A percentile compares a stretch with the other conserved stretches of the same genome.
These are phyloP conservation scores for Actias luna DNA, from an alignment of 2,888 invertebrate genomes.

Conservation along the genomic window DNA sequence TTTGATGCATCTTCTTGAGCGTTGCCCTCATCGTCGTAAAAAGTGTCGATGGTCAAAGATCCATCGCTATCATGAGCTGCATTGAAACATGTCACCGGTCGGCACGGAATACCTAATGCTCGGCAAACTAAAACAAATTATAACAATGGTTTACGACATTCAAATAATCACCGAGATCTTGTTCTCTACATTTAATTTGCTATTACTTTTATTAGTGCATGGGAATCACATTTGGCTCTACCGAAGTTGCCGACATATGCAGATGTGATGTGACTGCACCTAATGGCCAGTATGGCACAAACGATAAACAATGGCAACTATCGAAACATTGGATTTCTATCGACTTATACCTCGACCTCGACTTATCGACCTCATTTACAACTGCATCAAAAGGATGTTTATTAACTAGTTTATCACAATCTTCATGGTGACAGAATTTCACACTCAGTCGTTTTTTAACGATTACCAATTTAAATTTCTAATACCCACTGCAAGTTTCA, in stretches of 20 bases:
- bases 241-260: too few relatives aligned
- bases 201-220: too few relatives aligned
- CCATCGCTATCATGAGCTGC: conserved; percentile 98
- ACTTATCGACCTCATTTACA: too few relatives aligned
- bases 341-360: too few relatives aligned
- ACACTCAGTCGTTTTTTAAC: neutral
- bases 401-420: too few relatives aligned
- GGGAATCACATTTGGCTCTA: too few relatives aligned
- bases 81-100: conserved; percentile 93
- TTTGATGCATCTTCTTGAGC: conserved; percentile 90
- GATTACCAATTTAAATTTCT: neutral
- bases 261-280: too few relatives aligned
- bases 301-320: too few relatives aligned
- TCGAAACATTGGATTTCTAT: too few relatives aligned
- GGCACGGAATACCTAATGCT: conserved; percentile 92
- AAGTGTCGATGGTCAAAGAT: conserved; percentile 94
- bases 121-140: conserved; percentile 85
- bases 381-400: too few relatives aligned
- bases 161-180: neutral
- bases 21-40: conserved; percentile 90
- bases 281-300: too few relatives aligned
- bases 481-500: neutral
- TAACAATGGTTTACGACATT: neutral
- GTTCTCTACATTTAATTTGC: neutral
- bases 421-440: too few relatives aligned